Conservation (phyloP, 2,888 invertebrate genomes). For the Hydropsyche betteni region DNA sequence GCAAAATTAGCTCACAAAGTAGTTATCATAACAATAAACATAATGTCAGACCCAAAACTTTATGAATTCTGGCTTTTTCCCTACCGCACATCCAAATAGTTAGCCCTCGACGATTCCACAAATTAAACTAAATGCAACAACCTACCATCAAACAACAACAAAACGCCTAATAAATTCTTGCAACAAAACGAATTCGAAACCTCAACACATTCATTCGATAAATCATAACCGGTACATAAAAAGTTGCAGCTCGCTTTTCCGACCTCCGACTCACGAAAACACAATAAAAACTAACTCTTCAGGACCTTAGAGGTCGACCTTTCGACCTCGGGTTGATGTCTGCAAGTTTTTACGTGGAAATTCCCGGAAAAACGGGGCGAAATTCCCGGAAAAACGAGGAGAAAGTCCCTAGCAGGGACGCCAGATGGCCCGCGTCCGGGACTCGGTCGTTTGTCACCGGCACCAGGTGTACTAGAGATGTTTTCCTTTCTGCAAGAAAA, state of each 20-base stretch:
- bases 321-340: not conserved
- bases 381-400: not conserved
- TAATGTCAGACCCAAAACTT: conserved; percentile 19
- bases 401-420: conserved; percentile 4
- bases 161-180: no score
- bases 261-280: not conserved
- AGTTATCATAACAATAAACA: conserved; percentile 14
- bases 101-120: no score
- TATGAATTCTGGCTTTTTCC: not conserved
- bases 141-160: no score
- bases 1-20: not conserved
- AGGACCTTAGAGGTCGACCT: not conserved
- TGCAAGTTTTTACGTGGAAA: not conserved
- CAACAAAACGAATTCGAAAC: no score
- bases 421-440: conserved; percentile 8
- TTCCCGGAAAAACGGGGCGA: not conserved
- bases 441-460: conserved; percentile 16
- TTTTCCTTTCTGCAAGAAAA: not conserved
- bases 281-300: not conserved
- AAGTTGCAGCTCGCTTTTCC: conserved; percentile 9
- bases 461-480: conserved; percentile 3
- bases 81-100: not conserved
- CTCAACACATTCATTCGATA: no score
- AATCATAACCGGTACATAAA: no score
- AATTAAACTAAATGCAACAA: no score